Evolutionary conservation across 2,113 vertebrate species (phyloP).

Genomic region (Anoura caudifer): DNA sequence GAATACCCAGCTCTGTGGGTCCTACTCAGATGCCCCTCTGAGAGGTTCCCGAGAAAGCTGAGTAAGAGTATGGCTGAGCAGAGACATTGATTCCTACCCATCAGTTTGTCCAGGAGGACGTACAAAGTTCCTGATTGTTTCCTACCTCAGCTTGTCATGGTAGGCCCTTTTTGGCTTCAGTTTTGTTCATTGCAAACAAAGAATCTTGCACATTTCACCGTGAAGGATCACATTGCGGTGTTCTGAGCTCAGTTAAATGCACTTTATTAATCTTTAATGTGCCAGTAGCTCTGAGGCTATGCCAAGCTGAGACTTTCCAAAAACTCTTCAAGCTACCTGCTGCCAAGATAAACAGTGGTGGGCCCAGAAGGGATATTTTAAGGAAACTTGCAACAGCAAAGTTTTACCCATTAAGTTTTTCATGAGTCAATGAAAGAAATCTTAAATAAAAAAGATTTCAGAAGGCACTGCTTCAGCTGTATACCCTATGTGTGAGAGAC

Average conservation of each 20-base stretch:
- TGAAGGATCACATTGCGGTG: conserved; percentile 61
- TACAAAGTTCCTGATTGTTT: conserved; percentile 44
- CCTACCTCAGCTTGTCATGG: not conserved
- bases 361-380: conserved; percentile 73
- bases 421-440: conserved; percentile 62
- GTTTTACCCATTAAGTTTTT: conserved; percentile 64
- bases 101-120: not conserved
- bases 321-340: conserved; percentile 53
- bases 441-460: conserved; percentile 60
- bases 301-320: conserved; percentile 66
- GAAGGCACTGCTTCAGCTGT: conserved; percentile 12
- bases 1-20: not conserved
- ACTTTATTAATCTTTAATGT: conserved; percentile 76
- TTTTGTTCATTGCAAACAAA: conserved; percentile 68
- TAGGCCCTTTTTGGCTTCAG: conserved; percentile 44
- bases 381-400: conserved; percentile 62
- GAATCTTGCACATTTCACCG: conserved; percentile 70
- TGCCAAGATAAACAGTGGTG: conserved; percentile 75
- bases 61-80: not conserved
- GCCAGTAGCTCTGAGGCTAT: conserved; percentile 70
- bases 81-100: conserved; percentile 23
- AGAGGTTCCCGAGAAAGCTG: not conserved
- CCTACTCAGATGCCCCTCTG: not conserved
- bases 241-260: conserved; percentile 67
- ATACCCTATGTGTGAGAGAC: not conserved